Conservation (phyloP, 2,888 invertebrate genomes). For the Tridacna gigas region DNA sequence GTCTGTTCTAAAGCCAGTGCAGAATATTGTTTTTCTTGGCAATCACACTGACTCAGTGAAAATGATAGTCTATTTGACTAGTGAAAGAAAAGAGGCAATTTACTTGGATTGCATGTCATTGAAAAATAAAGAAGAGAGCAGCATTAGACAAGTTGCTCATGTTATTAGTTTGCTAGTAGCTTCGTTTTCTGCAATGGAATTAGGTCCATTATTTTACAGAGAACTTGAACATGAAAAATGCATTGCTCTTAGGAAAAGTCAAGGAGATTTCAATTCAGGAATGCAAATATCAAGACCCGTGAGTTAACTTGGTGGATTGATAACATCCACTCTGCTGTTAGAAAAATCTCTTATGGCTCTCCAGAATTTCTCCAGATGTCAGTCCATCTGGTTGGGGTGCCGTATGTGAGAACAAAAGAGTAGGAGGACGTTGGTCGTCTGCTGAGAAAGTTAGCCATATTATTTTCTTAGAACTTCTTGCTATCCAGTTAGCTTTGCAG, state of each 20-base stretch:
- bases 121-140: neutral
- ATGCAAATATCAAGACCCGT: neutral
- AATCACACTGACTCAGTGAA: slow-evolving; percentile 53
- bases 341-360: slow-evolving; percentile 8
- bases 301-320: slow-evolving; percentile 15
- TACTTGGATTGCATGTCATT: neutral
- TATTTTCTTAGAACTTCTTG: slow-evolving; percentile 3
- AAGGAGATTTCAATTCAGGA: slow-evolving; percentile 1
- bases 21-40: slow-evolving; percentile 44
- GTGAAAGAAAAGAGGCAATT: slow-evolving; percentile 11
- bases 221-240: slow-evolving; percentile 23
- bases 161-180: slow-evolving; percentile 29
- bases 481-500: neutral
- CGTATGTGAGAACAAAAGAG: neutral
- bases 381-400: neutral
- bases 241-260: neutral
- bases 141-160: slow-evolving; percentile 23
- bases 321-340: neutral
- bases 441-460: neutral
- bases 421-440: slow-evolving; percentile 18
- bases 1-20: slow-evolving; percentile 46
- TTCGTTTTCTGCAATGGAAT: slow-evolving; percentile 32
- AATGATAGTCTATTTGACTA: slow-evolving; percentile 54
- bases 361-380: slow-evolving; percentile 11
- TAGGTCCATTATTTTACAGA: slow-evolving; percentile 32